Conservation (phyloP, 2,113 vertebrate genomes). For the Amphiprion percula region DNA sequence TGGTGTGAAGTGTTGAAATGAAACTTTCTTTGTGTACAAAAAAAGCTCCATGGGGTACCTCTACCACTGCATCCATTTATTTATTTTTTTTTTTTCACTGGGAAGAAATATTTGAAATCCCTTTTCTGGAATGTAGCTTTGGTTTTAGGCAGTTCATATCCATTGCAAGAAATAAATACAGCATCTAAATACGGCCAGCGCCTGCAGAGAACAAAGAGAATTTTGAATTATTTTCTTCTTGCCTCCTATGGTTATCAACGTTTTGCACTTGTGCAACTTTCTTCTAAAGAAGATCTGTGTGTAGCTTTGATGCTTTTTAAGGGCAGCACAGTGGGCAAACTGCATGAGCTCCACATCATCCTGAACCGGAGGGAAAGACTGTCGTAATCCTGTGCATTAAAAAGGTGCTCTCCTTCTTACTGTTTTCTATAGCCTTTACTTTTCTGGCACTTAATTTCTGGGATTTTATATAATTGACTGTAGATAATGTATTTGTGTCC, state of each 20-base stretch:
- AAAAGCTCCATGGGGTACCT: conserved; percentile 1
- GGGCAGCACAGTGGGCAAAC: background rate
- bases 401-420: background rate
- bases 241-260: background rate
- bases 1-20: background rate
- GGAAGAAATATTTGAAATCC: conserved; percentile 1
- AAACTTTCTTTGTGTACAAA: conserved; percentile 3
- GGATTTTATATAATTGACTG: background rate
- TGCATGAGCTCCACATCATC: background rate
- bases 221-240: background rate
- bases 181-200: background rate
- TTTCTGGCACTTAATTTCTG: background rate
- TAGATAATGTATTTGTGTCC: background rate
- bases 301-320: background rate
- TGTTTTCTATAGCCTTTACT: background rate
- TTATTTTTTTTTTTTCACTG: background rate
- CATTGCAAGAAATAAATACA: conserved; percentile 8
- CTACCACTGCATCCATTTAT: conserved; percentile 11
- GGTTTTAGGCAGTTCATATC: background rate
- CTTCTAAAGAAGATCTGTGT: background rate
- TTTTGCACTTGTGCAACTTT: background rate
- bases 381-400: background rate
- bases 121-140: conserved; percentile 19
- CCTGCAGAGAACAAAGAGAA: conserved; percentile 40
- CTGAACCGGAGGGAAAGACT: background rate